Base-by-base conservation (phyloP, 2,888 invertebrate genomes). In the Mesochorus sp. region DNA sequence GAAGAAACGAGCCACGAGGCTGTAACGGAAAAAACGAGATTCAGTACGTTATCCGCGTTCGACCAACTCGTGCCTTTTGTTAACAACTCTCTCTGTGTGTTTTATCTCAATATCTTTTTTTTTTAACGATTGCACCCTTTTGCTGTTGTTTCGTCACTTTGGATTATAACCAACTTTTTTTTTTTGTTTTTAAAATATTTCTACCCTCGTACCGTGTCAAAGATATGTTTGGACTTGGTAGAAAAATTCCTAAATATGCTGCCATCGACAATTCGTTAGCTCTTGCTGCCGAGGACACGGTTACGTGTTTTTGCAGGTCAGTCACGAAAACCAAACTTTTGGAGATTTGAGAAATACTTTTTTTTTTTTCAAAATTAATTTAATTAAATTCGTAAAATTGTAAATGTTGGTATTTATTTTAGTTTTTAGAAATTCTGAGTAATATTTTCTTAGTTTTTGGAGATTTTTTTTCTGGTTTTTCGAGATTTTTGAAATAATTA, bases 281-380 rank as follows among this genome's bases (percentile, higher is more conserved):
- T 82, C 90, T 94, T 84, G 95, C 95, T 90, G 94, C 95, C 83
- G 94, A 94, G 87, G 93, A 94, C 85, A 95, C 95, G 77, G 95
- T 95, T 90, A 95, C 95, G 86, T 96, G 96, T 91, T 96, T 96
- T 92, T 95, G 96, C 94, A 95, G 95, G 95, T 95, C 92, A 92
- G 88, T 84, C 24, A 19, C 8, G 12, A 26, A 10, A 10, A 34
- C 8, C 34, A 2, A 34, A n/a, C n/a, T n/a, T n/a, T 51, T 64
- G 10, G 17, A 49, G 51, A 12, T 14, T 28, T 28, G 0, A 8
- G 2, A 2, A 26, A 26, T n/a, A 42, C 19, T 34, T 10, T 31
- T 10, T 6, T 34, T 10, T 2, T 19, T 31, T 21, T 19, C 1
- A 19, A 14, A n/a, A 6, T 2, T 5, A 10, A 12, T 19, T 19